Percentiles rank a stretch among this genome's conserved stretches.
phyloP scores from a whole-genome alignment of 2,113 vertebrate species.

The Pseudonaja textilis region DNA sequence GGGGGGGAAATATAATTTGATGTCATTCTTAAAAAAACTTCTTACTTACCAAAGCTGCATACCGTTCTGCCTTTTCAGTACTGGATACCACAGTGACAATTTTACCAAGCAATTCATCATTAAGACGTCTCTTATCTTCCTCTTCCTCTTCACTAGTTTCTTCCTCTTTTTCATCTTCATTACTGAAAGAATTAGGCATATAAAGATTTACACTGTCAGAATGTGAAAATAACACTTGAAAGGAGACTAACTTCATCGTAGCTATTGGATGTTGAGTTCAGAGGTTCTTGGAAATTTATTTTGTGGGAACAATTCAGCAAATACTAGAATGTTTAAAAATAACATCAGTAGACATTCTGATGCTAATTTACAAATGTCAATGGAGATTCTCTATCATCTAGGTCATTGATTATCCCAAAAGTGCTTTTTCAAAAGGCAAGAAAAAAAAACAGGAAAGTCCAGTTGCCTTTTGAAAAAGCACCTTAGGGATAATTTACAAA shows the following conservation, averaged over 20 bases:
- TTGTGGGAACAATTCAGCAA: not conserved
- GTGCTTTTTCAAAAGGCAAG: not conserved
- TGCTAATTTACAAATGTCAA: not conserved
- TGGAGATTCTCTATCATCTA: not conserved
- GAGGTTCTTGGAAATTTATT: not conserved
- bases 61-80: conserved; percentile 74
- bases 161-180: conserved; percentile 93
- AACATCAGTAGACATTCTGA: not conserved
- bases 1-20: not conserved
- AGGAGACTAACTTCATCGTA: not conserved
- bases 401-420: not conserved
- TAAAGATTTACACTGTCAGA: not conserved
- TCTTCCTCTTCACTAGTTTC: conserved; percentile 94
- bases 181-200: conserved; percentile 68
- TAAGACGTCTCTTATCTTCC: conserved; percentile 84
- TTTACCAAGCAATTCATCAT: conserved; percentile 89
- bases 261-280: not conserved
- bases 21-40: conserved; percentile 1
- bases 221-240: conserved; percentile 10
- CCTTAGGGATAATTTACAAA: not conserved
- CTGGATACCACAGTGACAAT: conserved; percentile 78
- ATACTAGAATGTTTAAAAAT: not conserved
- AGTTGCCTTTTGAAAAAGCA: not conserved
- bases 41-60: conserved; percentile 85
- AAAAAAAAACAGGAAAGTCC: not conserved